Conservation (phyloP, 1,140 invertebrate genomes). For the Cyclina sinensis region DNA sequence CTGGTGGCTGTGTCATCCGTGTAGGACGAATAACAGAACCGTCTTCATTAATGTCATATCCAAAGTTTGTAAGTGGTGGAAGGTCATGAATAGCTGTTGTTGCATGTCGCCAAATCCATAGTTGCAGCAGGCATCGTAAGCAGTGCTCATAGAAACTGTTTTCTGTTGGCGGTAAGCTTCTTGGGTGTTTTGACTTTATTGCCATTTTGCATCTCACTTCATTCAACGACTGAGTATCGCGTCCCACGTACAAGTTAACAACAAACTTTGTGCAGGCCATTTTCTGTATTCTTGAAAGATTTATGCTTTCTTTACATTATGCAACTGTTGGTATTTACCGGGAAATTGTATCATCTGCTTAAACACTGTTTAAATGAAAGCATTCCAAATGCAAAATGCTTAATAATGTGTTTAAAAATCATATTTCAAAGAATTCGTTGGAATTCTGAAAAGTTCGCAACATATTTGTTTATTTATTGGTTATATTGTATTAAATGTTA, state of each 20-base stretch:
- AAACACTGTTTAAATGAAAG: no score
- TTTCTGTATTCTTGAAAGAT: not conserved
- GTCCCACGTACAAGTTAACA: not conserved
- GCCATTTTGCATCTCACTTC: not conserved
- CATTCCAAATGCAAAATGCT: no score
- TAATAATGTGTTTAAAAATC: no score
- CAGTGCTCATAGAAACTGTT: not conserved
- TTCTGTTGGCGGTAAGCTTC: not conserved
- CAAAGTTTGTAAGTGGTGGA: not conserved
- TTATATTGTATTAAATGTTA: no score
- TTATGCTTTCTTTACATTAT: not conserved
- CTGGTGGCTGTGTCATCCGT: not conserved
- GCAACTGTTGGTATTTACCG: not conserved
- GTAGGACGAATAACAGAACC: not conserved
- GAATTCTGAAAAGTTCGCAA: no score
- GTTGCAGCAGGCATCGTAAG: not conserved
- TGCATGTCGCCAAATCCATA: not conserved
- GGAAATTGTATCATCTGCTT: slow-evolving; percentile 1
- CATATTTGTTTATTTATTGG: no score
- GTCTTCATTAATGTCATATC: not conserved
- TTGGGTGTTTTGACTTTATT: not conserved
- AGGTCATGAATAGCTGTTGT: not conserved
- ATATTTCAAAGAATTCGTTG: no score
- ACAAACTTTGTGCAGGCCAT: not conserved
- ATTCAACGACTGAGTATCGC: not conserved